Evolutionary conservation across 2,888 invertebrate genomes (phyloP), one percentile per base, ranked within the genome.

Genomic region (Siphonodentalium dalli): DNA sequence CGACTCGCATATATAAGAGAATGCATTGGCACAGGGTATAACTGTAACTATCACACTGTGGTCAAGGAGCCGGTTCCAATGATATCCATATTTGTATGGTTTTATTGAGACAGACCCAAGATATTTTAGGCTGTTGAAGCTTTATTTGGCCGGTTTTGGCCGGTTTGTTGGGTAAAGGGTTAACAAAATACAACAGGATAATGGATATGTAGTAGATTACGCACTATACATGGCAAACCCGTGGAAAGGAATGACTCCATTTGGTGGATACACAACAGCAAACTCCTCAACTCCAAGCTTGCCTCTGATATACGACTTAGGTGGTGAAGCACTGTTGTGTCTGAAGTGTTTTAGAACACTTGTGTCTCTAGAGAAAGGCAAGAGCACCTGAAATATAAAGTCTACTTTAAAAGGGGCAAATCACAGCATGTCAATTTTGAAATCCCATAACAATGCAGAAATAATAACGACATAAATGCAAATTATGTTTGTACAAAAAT

Each of bases 211-310:
- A 42, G 24, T 7, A 34, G 9, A 13, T 18, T 29, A 64, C 87
- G 82, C 85, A 93, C 93, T 93, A 81, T 94, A 95, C 96, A 97
- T 96, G 20, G 95, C 91, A 81, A 97, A 95, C 1, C 96, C 96
- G 80, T 97, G 95, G 82, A 95, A 96, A 0, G 96, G 96, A 66
- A 97, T 93, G 31, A 96, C 89, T 0, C 95, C 95, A 77, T 91
- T 93, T 0, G 96, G 96, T 7, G 97, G 96, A 77, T 93, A 93
- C 35, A 88, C 87, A 20, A 91, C 88, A 20, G 88, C 85, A 72
- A 86, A 88, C 68, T 90, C 90, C 5, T 87, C 82, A 0, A 86
- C 65, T 4, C 80, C 80, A n/a, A 87, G 86, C 72, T 87, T 89
- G 15, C 90, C 90, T 75, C 90, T 88, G 28, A 92, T 85, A 31